Evolutionary conservation across 2,888 invertebrate genomes (phyloP), one percentile per base, ranked within the genome.

Genomic region (Ligdia adustata): DNA sequence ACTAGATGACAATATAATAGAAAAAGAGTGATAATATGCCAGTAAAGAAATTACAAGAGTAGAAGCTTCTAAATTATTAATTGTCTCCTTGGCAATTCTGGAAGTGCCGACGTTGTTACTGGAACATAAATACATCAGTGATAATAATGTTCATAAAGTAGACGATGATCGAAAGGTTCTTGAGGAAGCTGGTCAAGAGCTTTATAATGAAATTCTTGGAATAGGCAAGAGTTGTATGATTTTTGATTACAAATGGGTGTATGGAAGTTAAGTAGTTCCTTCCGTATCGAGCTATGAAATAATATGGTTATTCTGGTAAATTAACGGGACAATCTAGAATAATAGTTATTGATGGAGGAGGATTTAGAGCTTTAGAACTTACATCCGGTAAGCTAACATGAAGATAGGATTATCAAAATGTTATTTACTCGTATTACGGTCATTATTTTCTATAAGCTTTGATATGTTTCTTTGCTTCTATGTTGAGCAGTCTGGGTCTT

Each of bases 21-120:
- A 18, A 29, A 20, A 34, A 12, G 50, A 43, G 49, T 56, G 61
- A 66, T 60, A 44, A 45, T 39, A 61, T 51, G 48, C 49, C 22
- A 50, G 31, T 57, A 43, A 54, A 51, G 45, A 48, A 54, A 49
- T 41, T 35, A 29, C 14, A 28, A 35, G 32, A 37, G 31, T 38
- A 24, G 28, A 28, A 38, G 33, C 48, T 49, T 28, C 42, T 38
- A 38, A 49, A 39, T 42, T 32, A 38, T 14, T 42, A 38, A 42
- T 37, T 32, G 13, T 42, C 28, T 39, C 28, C 42, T 38, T 38
- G 38, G 48, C 33, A 24, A 27, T 38, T 33, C 9, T 13, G 38
- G 13, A 16, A 39, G 20, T 24, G 3, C 16, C 13, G 32, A 20
- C n/a, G n/a, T n/a, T n/a, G n/a, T n/a, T n/a, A n/a, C n/a, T 50